phyloP scores from a whole-genome alignment of 2,113 vertebrate species.

The Hystrix brachyura region DNA sequence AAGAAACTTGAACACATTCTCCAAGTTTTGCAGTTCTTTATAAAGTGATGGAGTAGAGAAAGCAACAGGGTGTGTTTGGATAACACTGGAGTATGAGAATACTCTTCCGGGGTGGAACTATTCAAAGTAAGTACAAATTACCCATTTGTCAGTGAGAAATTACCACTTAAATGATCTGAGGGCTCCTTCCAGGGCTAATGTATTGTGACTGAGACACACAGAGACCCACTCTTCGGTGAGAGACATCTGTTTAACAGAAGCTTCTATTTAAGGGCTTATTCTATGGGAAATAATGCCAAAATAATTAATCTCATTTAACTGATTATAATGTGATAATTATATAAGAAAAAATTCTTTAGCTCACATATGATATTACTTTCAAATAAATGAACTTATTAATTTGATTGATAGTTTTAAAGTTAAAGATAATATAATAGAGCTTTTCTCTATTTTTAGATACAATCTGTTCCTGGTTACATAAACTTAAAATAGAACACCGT shows the following conservation, averaged over 20 bases:
- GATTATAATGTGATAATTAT: conserved; percentile 60
- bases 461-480: conserved; percentile 44
- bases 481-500: conserved; percentile 57
- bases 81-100: not conserved
- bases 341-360: conserved; percentile 8
- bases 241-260: not conserved
- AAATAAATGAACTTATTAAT: conserved; percentile 16
- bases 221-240: not conserved
- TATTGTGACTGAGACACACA: not conserved
- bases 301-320: conserved; percentile 62
- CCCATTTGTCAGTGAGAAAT: not conserved
- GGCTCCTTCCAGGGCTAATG: not conserved
- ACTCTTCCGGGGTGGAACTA: not conserved
- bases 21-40: not conserved
- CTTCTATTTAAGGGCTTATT: conserved; percentile 1
- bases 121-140: not conserved
- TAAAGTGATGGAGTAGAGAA: not conserved
- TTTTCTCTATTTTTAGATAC: conserved; percentile 62
- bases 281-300: conserved; percentile 36
- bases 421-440: conserved; percentile 57
- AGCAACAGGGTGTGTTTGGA: not conserved
- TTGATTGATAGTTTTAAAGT: conserved; percentile 59
- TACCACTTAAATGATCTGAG: not conserved
- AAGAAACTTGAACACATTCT: not conserved
- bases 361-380: conserved; percentile 60